Base-by-base conservation (phyloP, 2,888 invertebrate genomes). In the Heterodera filipjevi region DNA sequence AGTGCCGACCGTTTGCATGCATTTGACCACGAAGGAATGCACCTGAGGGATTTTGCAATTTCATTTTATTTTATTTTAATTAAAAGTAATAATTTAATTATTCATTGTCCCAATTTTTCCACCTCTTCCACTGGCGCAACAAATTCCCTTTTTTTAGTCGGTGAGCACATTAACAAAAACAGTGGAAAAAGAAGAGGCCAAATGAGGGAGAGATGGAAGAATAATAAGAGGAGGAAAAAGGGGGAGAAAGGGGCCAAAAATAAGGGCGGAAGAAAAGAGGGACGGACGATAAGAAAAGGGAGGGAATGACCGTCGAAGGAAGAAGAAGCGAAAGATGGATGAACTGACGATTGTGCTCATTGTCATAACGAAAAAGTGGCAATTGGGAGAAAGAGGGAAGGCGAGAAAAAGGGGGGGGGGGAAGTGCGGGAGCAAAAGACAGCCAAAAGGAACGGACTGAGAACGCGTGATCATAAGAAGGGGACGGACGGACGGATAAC, bases 201-300 rank as follows among this genome's bases (percentile, higher is more conserved):
- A 91, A 95, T 84, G 95, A 93, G 1, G 95, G 93, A 91, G 90
- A 90, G 2, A 91, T 92, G 3, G 86, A 85, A 19, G 84, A 68
- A 66, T n/a, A 64, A 64, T 27, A n/a, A 33, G 14, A 19, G 66
- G 30, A 66, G 8, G 33, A 32, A 68, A 68, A 3, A 16, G 68
- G 68, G 32, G 32, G 68, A 14, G 68, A 16, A 68, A 68, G 22
- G 33, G 35, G 14, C 30, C 10, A 27, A 14, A 68, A 22, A 33
- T 33, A 8, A 32, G 68, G 33, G 12, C 35, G 33, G 32, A 35
- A 68, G 68, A 32, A n/a, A 32, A 66, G 27, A 66, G 27, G 27
- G 66, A 49, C 19, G 49, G 16, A 49, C 16, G 39, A 39, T 39
- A 39, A 39, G 39, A 39, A 12, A 22, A 22, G 27, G 59, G n/a